These are phyloP conservation scores for Manduca sexta DNA, from an alignment of 1,140 invertebrate genomes.

Conservation along the genomic window DNA sequence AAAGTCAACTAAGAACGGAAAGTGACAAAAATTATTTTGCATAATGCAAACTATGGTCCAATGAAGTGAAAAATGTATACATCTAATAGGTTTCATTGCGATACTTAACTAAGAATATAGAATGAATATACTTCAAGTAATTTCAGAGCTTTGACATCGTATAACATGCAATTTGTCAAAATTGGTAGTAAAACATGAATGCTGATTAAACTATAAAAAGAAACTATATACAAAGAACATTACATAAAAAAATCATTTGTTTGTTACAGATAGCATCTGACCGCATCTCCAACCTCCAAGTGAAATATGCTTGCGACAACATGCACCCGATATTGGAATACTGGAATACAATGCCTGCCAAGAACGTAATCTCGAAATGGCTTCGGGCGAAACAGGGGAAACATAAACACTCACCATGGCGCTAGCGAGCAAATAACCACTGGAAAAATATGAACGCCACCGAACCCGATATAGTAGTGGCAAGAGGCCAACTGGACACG, in stretches of 20 bases:
- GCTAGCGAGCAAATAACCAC: conserved; percentile 53
- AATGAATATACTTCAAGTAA: too few relatives aligned
- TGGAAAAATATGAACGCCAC: conserved; percentile 65
- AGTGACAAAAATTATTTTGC: too few relatives aligned
- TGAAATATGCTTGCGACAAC: conserved; percentile 42
- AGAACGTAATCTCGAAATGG: conserved; percentile 65
- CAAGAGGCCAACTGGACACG: conserved; percentile 55
- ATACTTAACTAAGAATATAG: too few relatives aligned
- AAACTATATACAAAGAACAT: neutral
- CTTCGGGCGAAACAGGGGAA: conserved; percentile 60
- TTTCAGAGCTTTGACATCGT: too few relatives aligned
- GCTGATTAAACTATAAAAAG: neutral
- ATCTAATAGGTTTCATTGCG: too few relatives aligned
- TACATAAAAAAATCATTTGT: neutral
- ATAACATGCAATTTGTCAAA: too few relatives aligned
- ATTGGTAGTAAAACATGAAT: neutral
- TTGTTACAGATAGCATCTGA: conserved; percentile 46
- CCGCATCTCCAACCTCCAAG: conserved; percentile 20
- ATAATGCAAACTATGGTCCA: too few relatives aligned
- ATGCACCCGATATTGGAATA: conserved; percentile 50
- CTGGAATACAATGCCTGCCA: conserved; percentile 57
- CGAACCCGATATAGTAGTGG: conserved; percentile 52
- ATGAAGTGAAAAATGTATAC: too few relatives aligned
- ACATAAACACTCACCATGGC: conserved; percentile 64
- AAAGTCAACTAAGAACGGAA: too few relatives aligned